phyloP scores from a whole-genome alignment of 2,797 vertebrate genomes.

The Pogoniulus pusillus region DNA sequence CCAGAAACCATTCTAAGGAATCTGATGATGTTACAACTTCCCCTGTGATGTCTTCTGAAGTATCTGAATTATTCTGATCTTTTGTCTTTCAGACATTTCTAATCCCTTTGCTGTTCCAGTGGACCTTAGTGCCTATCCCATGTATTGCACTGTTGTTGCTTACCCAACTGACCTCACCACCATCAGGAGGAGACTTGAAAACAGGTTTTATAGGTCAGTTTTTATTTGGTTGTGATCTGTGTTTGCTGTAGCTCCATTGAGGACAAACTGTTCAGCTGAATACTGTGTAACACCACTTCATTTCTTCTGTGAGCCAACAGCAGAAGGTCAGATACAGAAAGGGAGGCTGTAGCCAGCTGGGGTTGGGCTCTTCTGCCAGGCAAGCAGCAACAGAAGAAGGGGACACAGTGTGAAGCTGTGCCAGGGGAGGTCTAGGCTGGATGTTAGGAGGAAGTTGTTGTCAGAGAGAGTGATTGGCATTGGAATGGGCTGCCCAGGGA shows the following conservation, averaged over 20 bases:
- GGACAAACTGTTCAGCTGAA: neutral
- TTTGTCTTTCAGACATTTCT: slow-evolving; percentile 85
- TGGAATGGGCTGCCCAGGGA: too few species aligned
- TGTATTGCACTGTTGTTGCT: slow-evolving; percentile 96
- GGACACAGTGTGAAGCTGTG: too few species aligned
- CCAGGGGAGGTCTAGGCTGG: too few species aligned
- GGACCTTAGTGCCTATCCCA: slow-evolving; percentile 92
- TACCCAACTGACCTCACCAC: slow-evolving; percentile 96
- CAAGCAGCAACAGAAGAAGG: too few species aligned
- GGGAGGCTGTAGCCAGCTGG: too few species aligned
- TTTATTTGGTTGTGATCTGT: neutral
- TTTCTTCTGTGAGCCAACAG: neutral
- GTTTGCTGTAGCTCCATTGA: neutral
- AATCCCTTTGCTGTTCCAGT: slow-evolving; percentile 92
- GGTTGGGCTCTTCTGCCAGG: too few species aligned
- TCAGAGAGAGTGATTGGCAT: too few species aligned
- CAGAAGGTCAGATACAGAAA: neutral
- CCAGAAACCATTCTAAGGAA: neutral
- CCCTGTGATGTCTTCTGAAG: neutral
- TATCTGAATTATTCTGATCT: neutral
- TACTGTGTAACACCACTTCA: neutral
- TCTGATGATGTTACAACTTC: neutral
- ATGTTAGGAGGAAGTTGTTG: too few species aligned
- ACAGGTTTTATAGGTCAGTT: slow-evolving; percentile 92
- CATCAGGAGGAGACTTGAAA: slow-evolving; percentile 91